These are phyloP conservation scores for Oxygymnocypris stewartii DNA, from an alignment of 2,113 vertebrate genomes.

Conservation along the genomic window DNA sequence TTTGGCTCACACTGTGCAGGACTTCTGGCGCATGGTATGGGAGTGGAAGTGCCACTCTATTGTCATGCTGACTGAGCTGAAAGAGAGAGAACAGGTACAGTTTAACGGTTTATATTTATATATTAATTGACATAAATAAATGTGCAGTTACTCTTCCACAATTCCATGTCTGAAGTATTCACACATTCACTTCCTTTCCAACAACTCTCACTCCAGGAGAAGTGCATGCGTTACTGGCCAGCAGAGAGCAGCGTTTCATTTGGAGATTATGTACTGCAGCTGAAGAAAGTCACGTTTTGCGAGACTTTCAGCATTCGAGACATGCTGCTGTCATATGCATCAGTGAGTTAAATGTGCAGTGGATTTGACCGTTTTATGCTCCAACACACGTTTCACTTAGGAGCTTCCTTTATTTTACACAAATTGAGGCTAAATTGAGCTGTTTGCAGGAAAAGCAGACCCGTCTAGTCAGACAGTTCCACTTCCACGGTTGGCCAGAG, in stretches of 20 bases:
- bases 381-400: not conserved
- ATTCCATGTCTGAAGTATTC: not conserved
- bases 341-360: slow-evolving; percentile 72
- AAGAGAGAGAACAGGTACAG: slow-evolving; percentile 95
- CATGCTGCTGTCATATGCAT: slow-evolving; percentile 84
- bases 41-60: slow-evolving; percentile 97
- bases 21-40: slow-evolving; percentile 99
- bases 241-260: slow-evolving; percentile 86
- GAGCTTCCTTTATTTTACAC: slow-evolving; percentile 2
- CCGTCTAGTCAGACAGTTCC: slow-evolving; percentile 90
- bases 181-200: not conserved
- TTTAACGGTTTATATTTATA: not conserved
- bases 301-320: slow-evolving; percentile 93
- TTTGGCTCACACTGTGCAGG: slow-evolving; percentile 88
- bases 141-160: not conserved
- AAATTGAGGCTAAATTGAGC: not conserved
- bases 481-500: slow-evolving; percentile 98
- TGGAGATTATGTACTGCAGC: slow-evolving; percentile 86
- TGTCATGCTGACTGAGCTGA: slow-evolving; percentile 96
- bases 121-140: not conserved
- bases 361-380: not conserved
- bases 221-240: slow-evolving; percentile 97
- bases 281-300: slow-evolving; percentile 83
- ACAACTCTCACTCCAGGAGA: slow-evolving; percentile 79
- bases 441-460: slow-evolving; percentile 83